phyloP scores from a whole-genome alignment of 2,797 vertebrate species.

The Emys orbicularis region DNA sequence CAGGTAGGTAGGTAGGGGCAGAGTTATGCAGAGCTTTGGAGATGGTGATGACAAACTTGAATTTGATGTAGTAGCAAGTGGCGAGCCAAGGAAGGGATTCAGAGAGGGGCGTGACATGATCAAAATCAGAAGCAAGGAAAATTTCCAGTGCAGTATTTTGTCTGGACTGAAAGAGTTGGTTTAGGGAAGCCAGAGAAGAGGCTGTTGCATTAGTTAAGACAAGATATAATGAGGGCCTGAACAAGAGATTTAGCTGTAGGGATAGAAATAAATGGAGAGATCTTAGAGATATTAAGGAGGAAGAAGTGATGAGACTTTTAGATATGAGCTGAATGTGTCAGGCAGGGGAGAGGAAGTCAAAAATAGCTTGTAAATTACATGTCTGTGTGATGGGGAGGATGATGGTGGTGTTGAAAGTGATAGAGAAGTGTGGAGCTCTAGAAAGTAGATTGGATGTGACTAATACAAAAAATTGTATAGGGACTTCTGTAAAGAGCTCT shows the following conservation, averaged over 20 bases:
- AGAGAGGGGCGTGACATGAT: neutral
- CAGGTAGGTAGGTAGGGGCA: neutral
- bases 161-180: neutral
- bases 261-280: neutral
- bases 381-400: neutral
- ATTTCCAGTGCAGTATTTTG: neutral
- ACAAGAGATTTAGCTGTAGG: neutral
- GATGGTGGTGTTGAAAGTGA: neutral
- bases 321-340: conserved; percentile 14
- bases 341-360: neutral
- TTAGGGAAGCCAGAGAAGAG: conserved; percentile 25
- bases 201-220: neutral
- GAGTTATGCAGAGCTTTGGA: neutral
- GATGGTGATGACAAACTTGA: neutral
- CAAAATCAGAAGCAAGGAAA: neutral
- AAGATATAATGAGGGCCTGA: neutral
- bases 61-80: neutral
- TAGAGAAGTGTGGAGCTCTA: neutral
- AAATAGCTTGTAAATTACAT: neutral
- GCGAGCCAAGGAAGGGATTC: neutral
- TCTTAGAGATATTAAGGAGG: neutral
- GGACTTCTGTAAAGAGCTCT: neutral
- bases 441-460: neutral
- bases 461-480: neutral
- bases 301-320: conserved; percentile 1